Conservation (phyloP, 2,113 vertebrate genomes). For the Bostrychus sinensis region DNA sequence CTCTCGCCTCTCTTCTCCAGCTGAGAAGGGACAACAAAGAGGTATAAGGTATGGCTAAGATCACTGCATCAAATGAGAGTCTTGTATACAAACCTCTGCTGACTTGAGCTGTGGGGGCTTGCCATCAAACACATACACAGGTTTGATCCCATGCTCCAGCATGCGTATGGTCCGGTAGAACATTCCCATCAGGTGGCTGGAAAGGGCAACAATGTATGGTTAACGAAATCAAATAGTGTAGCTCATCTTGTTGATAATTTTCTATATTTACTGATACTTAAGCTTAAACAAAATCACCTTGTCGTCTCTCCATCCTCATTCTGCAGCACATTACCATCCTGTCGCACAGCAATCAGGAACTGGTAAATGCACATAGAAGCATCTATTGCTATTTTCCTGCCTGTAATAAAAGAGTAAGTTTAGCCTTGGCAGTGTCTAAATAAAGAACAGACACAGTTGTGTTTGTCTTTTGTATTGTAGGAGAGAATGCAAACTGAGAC, state of each 20-base stretch:
- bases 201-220: slow-evolving; percentile 1
- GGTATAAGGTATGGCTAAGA: not conserved
- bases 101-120: slow-evolving; percentile 94
- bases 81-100: slow-evolving; percentile 80
- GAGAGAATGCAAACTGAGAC: not conserved
- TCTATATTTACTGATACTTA: no score
- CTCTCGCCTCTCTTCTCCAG: slow-evolving; percentile 89
- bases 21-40: slow-evolving; percentile 43
- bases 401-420: slow-evolving; percentile 41
- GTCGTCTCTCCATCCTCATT: slow-evolving; percentile 95
- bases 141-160: slow-evolving; percentile 95
- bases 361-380: slow-evolving; percentile 99
- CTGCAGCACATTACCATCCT: slow-evolving; percentile 91
- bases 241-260: no score
- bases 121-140: slow-evolving; percentile 94
- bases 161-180: slow-evolving; percentile 98
- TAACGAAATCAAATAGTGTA: no score
- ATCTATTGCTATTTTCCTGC: slow-evolving; percentile 93
- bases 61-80: not conserved
- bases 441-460: not conserved
- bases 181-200: slow-evolving; percentile 95
- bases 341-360: slow-evolving; percentile 95
- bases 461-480: not conserved
- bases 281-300: slow-evolving; percentile 66
- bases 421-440: not conserved